Evolutionary conservation across 2,113 vertebrate species (phyloP), one percentile per base, ranked within the genome.

Genomic region (Lucifuga dentata): DNA sequence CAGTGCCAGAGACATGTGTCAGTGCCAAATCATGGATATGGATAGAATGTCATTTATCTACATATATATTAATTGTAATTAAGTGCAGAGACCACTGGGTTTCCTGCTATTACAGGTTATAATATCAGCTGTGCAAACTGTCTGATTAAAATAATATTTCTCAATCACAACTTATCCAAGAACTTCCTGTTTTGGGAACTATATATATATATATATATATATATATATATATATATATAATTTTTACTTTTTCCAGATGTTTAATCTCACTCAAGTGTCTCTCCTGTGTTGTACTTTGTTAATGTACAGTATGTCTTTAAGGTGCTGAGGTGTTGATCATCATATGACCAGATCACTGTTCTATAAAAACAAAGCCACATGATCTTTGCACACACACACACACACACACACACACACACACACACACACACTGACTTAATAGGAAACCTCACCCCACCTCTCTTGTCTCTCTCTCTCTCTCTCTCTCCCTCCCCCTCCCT

Each of bases 331-430:
- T 80, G 76, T 81, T 69, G 52, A 73, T 45, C 55, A 55, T 84
- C 73, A 82, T 78, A 75, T 80, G 76, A 80, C 76, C 23, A 57
- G 74, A 83, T 76, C 67, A 52, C 19, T 49, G 67, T 61, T 41
- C 72, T 78, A 39, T 67, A 56, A 76, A 78, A 78, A 75, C 68
- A 61, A 44, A 72, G 49, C 61, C 76, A 68, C 79, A 78, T 80
- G 66, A 85, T 64, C 19, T 23, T 5, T 20, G 8, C 9, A 2
- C 13, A 0, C 41, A 13, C 52, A 58, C 56, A 33, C 49, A 10
- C 26, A 44, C 46, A 36, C 29, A 33, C 50, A 29, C 55, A 57
- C 41, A 44, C 56, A 67, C 20, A 51, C 45, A 50, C 45, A 39
- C 45, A 33, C 29, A 20, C 39, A 65, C 29, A 56, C 1, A 61